Base-by-base conservation (phyloP, 2,797 vertebrate species). In the Poecilia wingei region DNA sequence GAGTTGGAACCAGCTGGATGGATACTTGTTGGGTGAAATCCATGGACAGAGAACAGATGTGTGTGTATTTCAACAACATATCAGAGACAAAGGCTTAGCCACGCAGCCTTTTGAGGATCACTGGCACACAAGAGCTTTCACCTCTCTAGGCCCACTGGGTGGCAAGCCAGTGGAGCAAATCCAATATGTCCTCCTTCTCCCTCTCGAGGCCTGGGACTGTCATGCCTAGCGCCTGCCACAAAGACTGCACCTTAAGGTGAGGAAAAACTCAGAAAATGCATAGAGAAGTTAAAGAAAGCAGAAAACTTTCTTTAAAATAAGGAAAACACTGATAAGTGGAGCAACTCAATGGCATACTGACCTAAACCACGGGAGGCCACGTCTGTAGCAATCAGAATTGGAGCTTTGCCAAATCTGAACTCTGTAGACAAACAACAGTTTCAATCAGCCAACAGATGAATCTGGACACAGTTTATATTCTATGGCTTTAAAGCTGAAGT, bases 141-240 rank as follows among this genome's bases (percentile, higher is more conserved):
- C 96, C 98, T 98, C 97, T 98, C 98, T 98, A 99, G 95, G 97
- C 97, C 93, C 97, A 99, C 98, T 98, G 98, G 98, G 97, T 96
- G 97, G 98, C 97, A 97, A 92, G 97, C 97, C 98, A 99, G 98
- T 97, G 97, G 97, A 97, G 96, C 97, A 97, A 78, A 97, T 97
- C 97, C 97, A 98, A 97, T 97, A 98, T 95, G 97, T 98, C 97
- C 97, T 98, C 97, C 97, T 97, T 98, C 98, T 97, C 98, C 97
- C 97, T 95, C 95, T 98, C 97, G 97, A 97, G 97, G 98, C 97
- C 98, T 98, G 97, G 97, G 97, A 97, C 96, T 98, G 98, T 99
- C 98, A 99, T 99, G 98, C 98, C 98, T 98, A 99, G 98, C 96
- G 97, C 97, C 97, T 98, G 98, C 98, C 98, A 98, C 98, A 99